Percentiles rank a stretch among this genome's conserved stretches.
phyloP scores from a whole-genome alignment of 2,797 vertebrate genomes.

The Rhyacichthys aspro region DNA sequence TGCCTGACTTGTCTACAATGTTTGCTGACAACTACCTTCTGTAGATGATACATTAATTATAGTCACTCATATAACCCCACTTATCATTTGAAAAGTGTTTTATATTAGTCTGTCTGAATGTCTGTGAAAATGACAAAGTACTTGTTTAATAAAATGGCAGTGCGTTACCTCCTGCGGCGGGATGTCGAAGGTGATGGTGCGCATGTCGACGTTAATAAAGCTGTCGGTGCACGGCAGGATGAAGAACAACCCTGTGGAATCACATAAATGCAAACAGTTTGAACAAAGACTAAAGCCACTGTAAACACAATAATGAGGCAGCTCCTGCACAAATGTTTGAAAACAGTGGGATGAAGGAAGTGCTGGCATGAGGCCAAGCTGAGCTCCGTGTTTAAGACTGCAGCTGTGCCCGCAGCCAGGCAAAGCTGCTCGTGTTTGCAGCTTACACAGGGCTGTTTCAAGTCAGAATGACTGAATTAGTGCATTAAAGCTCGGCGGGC shows the following conservation, averaged over 20 bases:
- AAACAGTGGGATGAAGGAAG: conserved; percentile 54
- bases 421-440: conserved; percentile 54
- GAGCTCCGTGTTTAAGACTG: conserved; percentile 55
- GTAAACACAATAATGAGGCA: conserved; percentile 65
- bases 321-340: conserved; percentile 65
- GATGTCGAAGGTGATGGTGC: conserved; percentile 95
- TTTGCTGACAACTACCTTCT: too few species aligned
- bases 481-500: conserved; percentile 48
- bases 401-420: conserved; percentile 64
- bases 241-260: conserved; percentile 89
- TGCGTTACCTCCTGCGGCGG: conserved; percentile 92
- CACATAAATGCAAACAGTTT: conserved; percentile 55
- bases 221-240: conserved; percentile 95
- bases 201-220: conserved; percentile 97
- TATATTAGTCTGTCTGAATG: conserved; percentile 12
- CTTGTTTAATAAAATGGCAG: conserved; percentile 21
- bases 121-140: too few species aligned
- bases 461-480: conserved; percentile 55
- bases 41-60: too few species aligned
- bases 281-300: conserved; percentile 50
- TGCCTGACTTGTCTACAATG: too few species aligned
- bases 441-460: conserved; percentile 53
- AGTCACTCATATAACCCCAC: too few species aligned
- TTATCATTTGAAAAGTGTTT: too few species aligned
- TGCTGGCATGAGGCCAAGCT: conserved; percentile 56